Conservation (phyloP, 1,140 invertebrate species). For the Calephelis virginiensis region DNA sequence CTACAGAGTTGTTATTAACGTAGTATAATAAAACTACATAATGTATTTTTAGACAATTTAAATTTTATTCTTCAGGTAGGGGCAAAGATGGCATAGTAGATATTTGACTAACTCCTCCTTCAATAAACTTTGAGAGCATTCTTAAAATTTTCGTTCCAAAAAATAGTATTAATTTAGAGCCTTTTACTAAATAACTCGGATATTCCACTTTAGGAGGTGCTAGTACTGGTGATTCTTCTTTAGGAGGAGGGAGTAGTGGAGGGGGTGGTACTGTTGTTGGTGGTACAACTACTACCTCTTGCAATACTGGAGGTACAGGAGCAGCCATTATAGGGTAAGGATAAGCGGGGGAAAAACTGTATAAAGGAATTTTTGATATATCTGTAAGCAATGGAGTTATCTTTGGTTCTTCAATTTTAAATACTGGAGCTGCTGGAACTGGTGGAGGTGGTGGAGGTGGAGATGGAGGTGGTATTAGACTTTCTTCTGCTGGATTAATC, state of each 20-base stretch:
- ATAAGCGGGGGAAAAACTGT: conserved; percentile 11
- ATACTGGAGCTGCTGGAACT: conserved; percentile 8
- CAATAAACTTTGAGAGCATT: conserved; percentile 38
- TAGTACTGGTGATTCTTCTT: conserved; percentile 23
- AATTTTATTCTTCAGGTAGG: conserved; percentile 5
- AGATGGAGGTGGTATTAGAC: conserved; percentile 19
- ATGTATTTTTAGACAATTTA: not conserved
- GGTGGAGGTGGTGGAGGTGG: conserved; percentile 22
- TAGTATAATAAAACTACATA: too few relatives aligned
- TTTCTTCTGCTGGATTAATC: conserved; percentile 24
- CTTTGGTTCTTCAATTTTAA: conserved; percentile 20
- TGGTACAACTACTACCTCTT: conserved; percentile 14
- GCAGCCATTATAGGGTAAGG: conserved; percentile 18
- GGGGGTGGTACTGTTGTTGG: conserved; percentile 12
- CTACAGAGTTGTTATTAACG: too few relatives aligned
- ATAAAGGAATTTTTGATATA: conserved; percentile 27
- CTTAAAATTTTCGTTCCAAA: conserved; percentile 44
- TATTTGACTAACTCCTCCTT: conserved; percentile 26
- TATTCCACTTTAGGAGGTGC: conserved; percentile 28
- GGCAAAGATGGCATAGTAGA: conserved; percentile 26
- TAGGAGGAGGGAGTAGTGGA: not conserved
- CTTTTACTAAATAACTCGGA: conserved; percentile 40
- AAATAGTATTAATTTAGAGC: conserved; percentile 43
- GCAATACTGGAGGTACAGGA: conserved; percentile 15
- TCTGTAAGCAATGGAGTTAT: conserved; percentile 25